These are phyloP conservation scores for Melanostoma scalare DNA, from an alignment of 2,888 invertebrate species.

Conservation along the genomic window DNA sequence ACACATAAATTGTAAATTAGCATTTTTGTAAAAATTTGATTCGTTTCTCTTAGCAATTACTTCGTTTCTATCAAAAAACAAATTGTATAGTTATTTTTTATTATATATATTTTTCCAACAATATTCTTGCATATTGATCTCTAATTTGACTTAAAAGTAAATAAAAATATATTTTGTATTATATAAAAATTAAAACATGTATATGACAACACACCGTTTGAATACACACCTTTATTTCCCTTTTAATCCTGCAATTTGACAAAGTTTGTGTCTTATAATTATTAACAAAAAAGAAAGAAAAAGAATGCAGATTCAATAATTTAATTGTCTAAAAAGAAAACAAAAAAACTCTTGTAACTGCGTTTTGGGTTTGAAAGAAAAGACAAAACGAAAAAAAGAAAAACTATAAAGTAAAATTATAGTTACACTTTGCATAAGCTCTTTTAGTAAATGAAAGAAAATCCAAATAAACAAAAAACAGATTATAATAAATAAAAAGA, in stretches of 20 bases:
- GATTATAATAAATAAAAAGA: conserved; percentile 73
- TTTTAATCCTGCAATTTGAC: conserved; percentile 62
- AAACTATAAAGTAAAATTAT: conserved; percentile 42
- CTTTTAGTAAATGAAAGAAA: conserved; percentile 69
- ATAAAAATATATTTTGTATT: conserved; percentile 38
- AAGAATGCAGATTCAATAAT: conserved; percentile 35
- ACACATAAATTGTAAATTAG: conserved; percentile 41
- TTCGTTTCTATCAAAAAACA: background rate
- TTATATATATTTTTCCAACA: conserved; percentile 17
- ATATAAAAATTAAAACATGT: conserved; percentile 9
- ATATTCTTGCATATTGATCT: conserved; percentile 48
- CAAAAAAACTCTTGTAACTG: conserved; percentile 33
- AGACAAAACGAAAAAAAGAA: conserved; percentile 39
- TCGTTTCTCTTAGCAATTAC: conserved; percentile 11
- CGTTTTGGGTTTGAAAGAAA: too few relatives aligned
- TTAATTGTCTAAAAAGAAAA: conserved; percentile 49
- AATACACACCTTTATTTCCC: conserved; percentile 42
- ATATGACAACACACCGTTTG: background rate
- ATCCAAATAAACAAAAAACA: conserved; percentile 41
- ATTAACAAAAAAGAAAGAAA: conserved; percentile 40
- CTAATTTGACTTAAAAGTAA: conserved; percentile 21
- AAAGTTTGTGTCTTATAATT: conserved; percentile 69
- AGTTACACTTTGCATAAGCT: conserved; percentile 73
- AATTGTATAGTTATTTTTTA: conserved; percentile 30
- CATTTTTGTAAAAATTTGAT: conserved; percentile 36